Evolutionary conservation across 2,113 vertebrate genomes (phyloP).

Genomic region (Halcyon senegalensis): DNA sequence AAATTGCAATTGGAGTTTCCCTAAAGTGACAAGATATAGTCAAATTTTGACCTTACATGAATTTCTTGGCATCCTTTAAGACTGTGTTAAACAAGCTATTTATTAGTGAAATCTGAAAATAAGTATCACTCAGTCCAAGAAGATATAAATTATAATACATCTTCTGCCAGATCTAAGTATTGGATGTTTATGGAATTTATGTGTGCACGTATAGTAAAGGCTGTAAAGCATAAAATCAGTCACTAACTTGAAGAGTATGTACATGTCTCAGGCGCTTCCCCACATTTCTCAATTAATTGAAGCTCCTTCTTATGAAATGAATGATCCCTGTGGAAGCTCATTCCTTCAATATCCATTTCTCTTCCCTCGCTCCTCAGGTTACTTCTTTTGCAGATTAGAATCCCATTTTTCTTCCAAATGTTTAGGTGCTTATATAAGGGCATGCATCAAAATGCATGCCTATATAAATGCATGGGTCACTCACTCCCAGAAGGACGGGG

Average conservation of each 20-base stretch:
- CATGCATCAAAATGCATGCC: neutral
- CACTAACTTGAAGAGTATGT: neutral
- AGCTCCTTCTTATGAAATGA: neutral
- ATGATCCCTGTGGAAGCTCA: neutral
- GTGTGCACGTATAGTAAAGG: conserved; percentile 22
- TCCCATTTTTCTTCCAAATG: neutral
- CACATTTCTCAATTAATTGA: conserved; percentile 1
- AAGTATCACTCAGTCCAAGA: neutral
- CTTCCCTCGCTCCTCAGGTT: neutral
- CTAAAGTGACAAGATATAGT: neutral
- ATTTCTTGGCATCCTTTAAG: neutral
- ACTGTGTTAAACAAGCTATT: neutral
- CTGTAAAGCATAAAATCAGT: conserved; percentile 14
- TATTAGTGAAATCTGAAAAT: neutral
- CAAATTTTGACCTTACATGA: neutral
- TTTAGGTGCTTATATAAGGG: neutral
- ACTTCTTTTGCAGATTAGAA: neutral
- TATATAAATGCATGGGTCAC: no score
- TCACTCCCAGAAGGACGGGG: no score
- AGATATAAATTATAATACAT: conserved; percentile 45
- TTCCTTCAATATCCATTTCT: neutral
- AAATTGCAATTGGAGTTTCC: neutral
- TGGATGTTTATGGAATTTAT: neutral
- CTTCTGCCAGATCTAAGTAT: conserved; percentile 8
- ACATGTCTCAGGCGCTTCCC: neutral